Evolutionary conservation across 2,113 vertebrate genomes (phyloP).

Genomic region (Hyperopisus bebe): DNA sequence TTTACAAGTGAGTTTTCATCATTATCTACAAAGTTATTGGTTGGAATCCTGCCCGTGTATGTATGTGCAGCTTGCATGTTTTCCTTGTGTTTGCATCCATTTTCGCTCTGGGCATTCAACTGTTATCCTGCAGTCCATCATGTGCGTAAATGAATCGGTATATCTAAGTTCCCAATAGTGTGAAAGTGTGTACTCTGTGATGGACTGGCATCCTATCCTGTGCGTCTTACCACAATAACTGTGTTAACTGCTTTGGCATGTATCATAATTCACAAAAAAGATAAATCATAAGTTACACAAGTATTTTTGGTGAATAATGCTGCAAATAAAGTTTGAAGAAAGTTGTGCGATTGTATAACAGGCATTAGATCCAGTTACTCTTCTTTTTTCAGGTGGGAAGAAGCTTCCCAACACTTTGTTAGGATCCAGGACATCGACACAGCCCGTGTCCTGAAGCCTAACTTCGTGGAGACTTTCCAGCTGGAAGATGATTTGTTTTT

Average conservation of each 20-base stretch:
- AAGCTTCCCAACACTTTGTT: conserved; percentile 90
- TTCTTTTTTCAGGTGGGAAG: conserved; percentile 57
- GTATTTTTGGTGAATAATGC: background rate
- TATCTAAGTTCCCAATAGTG: background rate
- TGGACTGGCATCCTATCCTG: background rate
- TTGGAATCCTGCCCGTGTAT: background rate
- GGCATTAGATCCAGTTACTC: background rate
- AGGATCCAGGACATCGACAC: conserved; percentile 99
- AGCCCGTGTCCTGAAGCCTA: conserved; percentile 94
- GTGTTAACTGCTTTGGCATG: background rate
- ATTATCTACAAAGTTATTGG: background rate
- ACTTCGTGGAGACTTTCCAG: conserved; percentile 90
- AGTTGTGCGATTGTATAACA: background rate
- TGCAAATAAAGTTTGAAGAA: background rate
- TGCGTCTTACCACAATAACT: background rate
- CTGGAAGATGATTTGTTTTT: conserved; percentile 89
- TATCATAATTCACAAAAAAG: background rate
- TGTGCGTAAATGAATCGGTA: background rate
- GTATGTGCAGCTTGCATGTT: background rate
- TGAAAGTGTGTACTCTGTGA: background rate
- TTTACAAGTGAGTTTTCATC: conserved; percentile 68
- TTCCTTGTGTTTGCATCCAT: background rate
- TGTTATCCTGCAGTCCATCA: background rate
- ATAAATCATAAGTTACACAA: background rate
- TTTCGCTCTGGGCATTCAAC: background rate